Base-by-base conservation (phyloP, 2,113 vertebrate species). In the Chionodraco myersi region DNA sequence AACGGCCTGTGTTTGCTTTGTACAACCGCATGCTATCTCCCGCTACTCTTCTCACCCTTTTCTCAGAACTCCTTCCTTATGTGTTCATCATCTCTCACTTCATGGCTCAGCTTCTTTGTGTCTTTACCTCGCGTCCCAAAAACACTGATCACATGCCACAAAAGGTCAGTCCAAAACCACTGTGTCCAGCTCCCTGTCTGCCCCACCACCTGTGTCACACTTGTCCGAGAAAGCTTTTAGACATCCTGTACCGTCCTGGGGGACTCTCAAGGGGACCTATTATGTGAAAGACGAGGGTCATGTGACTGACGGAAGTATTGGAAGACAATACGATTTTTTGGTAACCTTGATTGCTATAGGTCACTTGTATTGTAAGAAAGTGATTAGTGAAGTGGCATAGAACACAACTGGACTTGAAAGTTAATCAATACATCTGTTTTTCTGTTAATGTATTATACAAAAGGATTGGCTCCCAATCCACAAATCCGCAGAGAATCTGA, bases 51-150 rank as follows among this genome's bases (percentile, higher is more conserved):
- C 59, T 72, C 54, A 79, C 45, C 72, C 14, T 80, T 57, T 65
- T 58, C 51, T 79, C 75, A 57, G 23, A 57, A 21, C 63, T 68
- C 34, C 56, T 41, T 82, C 72, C 73, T 65, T 66, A n/a, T 67
- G 41, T 86, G 73, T 87, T 84, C 85, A 79, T 84, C 86, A 61
- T 41, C 36, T 41, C 71, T 78, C 73, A 36, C 88, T 52, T 77
- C 88, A 88, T 76, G 71, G 81, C 86, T 88, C 76, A 62, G 88
- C 88, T 75, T 75, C 64, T 71, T 75, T 69, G 57, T 88, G 66
- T 90, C 59, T 72, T 79, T 64, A 68, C 70, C 62, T 57, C 3
- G 21, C 57, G 21, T 61, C 44, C 80, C 59, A 82, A 44, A 85
- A 78, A 73, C 84, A 89, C 79, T 23, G 69, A 71, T 77, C 81